Evolutionary conservation across 2,797 vertebrate species (phyloP), one percentile per base, ranked within the genome.

Genomic region (Anolis apletophallus): DNA sequence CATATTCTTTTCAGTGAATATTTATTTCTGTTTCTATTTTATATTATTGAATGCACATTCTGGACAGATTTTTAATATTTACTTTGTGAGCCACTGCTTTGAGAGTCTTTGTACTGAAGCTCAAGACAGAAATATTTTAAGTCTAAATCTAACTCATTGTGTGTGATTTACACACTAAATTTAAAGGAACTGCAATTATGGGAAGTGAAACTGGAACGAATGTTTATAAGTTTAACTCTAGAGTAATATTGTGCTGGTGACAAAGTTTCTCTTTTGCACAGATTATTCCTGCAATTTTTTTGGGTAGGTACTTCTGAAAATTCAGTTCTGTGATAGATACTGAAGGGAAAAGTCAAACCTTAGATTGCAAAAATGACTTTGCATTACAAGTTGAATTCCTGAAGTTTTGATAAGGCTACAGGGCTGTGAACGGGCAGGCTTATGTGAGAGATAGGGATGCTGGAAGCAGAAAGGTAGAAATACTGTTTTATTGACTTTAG

Each of bases 151-250:
- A 29, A 64, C 21, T 4, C 21, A 19, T 34, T 40, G 9, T 40
- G 19, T 52, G 10, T 19, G 11, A 16, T 69, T 59, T 11, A 34
- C 55, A 52, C 21, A 29, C 1, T 83, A 61, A 23, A 85, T 90
- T 91, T 90, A 57, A 77, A 73, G 88, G 71, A 57, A 85, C 81
- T 88, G 86, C 90, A 52, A 64, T 93, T 0, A 0, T 0, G 0
- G 88, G 91, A 94, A 93, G 88, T 86, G 88, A 95, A 94, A 94
- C 59, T 40, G 80, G 79, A 87, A 64, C 77, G 91, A 90, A 88
- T 88, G 89, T 91, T 81, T 93, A 85, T 89, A 90, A 91, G 88
- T 91, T 86, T 74, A 88, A 64, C 87, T 83, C 52, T 19, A 50
- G 90, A 82, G 0, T 0, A 84, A 92, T 92, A 79, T 86, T 91